phyloP scores from a whole-genome alignment of 2,113 vertebrate genomes.

The Lepisosteus oculatus region DNA sequence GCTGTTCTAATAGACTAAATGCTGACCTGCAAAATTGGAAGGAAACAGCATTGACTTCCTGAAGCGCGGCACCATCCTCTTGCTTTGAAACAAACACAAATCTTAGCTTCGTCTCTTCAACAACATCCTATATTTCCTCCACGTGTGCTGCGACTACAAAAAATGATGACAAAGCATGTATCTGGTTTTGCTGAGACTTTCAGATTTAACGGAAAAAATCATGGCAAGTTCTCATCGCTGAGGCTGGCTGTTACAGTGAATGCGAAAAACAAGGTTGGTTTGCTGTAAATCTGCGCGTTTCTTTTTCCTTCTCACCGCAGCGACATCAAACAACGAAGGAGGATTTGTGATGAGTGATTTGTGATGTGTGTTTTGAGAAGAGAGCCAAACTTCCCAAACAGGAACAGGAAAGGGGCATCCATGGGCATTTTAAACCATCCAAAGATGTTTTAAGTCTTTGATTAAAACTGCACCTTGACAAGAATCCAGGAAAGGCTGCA shows the following conservation, averaged over 20 bases:
- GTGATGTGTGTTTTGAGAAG: constrained; percentile 24
- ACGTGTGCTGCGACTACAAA: no score
- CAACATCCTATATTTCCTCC: no score
- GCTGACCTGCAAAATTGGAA: neutral
- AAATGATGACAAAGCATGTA: no score
- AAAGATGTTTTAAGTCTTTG: constrained; percentile 17
- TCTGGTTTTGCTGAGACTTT: neutral
- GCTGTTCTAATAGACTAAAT: neutral
- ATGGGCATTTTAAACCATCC: constrained; percentile 4
- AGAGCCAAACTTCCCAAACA: constrained; percentile 27
- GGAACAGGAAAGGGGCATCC: constrained; percentile 33
- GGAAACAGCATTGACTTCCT: no score
- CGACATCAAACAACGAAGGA: constrained; percentile 87
- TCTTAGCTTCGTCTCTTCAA: no score
- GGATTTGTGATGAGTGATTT: constrained; percentile 74
- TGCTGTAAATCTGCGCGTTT: constrained; percentile 21
- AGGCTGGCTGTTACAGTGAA: neutral
- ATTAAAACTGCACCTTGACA: constrained; percentile 43
- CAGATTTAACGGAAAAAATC: neutral
- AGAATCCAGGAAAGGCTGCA: constrained; percentile 36
- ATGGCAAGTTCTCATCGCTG: neutral
- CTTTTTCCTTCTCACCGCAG: constrained; percentile 27
- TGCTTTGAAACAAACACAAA: no score
- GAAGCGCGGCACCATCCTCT: no score
- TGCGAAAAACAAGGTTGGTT: neutral